Percentiles rank a stretch among this genome's conserved stretches.
phyloP scores from a whole-genome alignment of 1,140 invertebrate genomes.

The Drepana arcuata region DNA sequence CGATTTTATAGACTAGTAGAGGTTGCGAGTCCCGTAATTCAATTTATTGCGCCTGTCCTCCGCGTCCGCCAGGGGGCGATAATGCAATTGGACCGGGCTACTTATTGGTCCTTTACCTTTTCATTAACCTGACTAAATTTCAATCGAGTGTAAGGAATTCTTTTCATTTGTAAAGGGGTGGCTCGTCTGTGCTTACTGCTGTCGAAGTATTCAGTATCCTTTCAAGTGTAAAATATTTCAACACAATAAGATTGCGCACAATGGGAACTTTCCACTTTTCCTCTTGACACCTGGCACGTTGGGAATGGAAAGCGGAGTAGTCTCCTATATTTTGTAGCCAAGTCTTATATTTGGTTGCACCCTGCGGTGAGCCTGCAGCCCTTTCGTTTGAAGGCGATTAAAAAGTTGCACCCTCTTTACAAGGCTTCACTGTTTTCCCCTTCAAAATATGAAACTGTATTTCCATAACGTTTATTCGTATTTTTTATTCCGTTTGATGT shows the following conservation, averaged over 20 bases:
- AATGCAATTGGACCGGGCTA: constrained; percentile 61
- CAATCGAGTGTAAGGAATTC: constrained; percentile 24
- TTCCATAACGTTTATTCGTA: constrained; percentile 5
- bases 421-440: constrained; percentile 18
- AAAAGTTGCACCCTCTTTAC: constrained; percentile 20
- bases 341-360: neutral
- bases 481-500: constrained; percentile 2
- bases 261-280: constrained; percentile 39
- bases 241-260: constrained; percentile 30
- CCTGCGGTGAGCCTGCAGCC: constrained; percentile 13
- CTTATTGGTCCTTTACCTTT: constrained; percentile 63
- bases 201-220: constrained; percentile 19
- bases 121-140: constrained; percentile 51
- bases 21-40: constrained; percentile 48
- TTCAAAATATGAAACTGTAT: constrained; percentile 14
- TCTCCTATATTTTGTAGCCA: constrained; percentile 1
- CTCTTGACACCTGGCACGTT: constrained; percentile 44
- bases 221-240: constrained; percentile 25
- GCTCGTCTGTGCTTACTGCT: constrained; percentile 11
- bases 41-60: constrained; percentile 53
- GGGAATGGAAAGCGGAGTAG: constrained; percentile 1
- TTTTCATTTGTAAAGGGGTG: constrained; percentile 10
- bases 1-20: constrained; percentile 48
- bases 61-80: constrained; percentile 42
- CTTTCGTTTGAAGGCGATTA: constrained; percentile 27